Base-by-base conservation (phyloP, 2,797 vertebrate genomes). In the Nyctalus aviator region DNA sequence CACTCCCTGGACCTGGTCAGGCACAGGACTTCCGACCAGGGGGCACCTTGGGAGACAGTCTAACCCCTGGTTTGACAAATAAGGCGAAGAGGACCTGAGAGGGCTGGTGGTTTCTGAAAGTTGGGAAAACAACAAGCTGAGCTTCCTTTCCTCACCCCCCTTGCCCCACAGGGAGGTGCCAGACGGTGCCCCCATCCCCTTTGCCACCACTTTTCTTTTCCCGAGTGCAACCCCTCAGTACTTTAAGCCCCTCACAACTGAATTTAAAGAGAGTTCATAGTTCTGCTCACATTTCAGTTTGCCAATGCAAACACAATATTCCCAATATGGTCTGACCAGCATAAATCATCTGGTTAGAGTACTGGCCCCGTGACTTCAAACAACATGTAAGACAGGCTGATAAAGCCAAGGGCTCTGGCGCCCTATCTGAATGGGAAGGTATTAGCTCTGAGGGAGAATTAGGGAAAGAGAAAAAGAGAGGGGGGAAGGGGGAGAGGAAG, bases 1-100 rank as follows among this genome's bases (percentile, higher is more conserved):
- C 66, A 55, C 84, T 94, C 93, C 17, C 32, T 7, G 55, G 69
- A 30, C 57, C 32, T 46, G 17, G 13, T 57, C 59, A 94, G 89
- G 88, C 76, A 73, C 0, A 78, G 79, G 66, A 41, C 17, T 2
- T 64, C 6, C 48, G 53, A 23, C 44, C 30, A 4, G 59, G 41
- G 50, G 71, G 7, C 62, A 37, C 59, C 41, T 84, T 35, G 81
- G 81, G 75, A 44, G 32, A 94, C 23, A 44, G 37, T 25, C 78
- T 50, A 37, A 64, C 18, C 32, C 37, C 46, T 64, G 76, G n/a
- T 64, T 41, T 57, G 37, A 84, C 53, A 73, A 46, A 81, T 20
- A 82, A 87, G 46, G 59, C 18, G n/a, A 55, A 8, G 15, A 30
- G 69, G 72, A 37, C 7, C 46, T 41, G 32, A 41, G 55, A 75